Base-by-base conservation (phyloP, 2,888 invertebrate species). In the Apeira syringaria region DNA sequence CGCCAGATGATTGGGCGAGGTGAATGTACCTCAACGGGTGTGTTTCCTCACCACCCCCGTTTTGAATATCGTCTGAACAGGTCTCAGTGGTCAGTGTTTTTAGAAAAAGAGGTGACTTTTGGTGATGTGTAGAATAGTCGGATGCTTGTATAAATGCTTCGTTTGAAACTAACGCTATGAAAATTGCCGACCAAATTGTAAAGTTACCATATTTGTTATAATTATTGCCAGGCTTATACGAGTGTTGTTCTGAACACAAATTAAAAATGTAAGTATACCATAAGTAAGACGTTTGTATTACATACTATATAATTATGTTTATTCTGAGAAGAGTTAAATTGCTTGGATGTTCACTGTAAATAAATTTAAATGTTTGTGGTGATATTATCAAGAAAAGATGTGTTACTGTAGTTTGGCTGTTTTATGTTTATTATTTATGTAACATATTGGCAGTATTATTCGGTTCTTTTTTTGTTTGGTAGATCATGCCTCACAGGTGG, bases 1-100 rank as follows among this genome's bases (percentile, higher is more conserved):
- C 91, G 40, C 86, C 91, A 9, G 92, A 93, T 44, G 92, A 92
- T 67, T 93, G 92, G 93, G 90, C 90, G 62, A 94, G 94, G 90
- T 94, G 92, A 93, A 92, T 80, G 77, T 85, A 72, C 42, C 73
- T 77, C 18, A 66, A 65, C 74, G 81, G 80, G 75, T 74, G 70
- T 63, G 74, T 74, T 43, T 68, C 74, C 37, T 72, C 66, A 64
- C 71, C 72, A 47, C 65, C 70, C 67, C 69, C 71, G 61, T 80
- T 72, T 64, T 80, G 61, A 77, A 65, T 50, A 59, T 70, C 68
- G 64, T 55, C 66, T 71, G 67, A 62, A 38, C 47, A 42, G 46
- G 45, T 57, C 56, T 58, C 61, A 57, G 60, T 46, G 67, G 68
- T 65, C 65, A 61, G 61, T 63, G 66, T 54, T 57, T 55, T 59